phyloP scores from a whole-genome alignment of 1,140 invertebrate species.

The Caenorhabditis remanei region DNA sequence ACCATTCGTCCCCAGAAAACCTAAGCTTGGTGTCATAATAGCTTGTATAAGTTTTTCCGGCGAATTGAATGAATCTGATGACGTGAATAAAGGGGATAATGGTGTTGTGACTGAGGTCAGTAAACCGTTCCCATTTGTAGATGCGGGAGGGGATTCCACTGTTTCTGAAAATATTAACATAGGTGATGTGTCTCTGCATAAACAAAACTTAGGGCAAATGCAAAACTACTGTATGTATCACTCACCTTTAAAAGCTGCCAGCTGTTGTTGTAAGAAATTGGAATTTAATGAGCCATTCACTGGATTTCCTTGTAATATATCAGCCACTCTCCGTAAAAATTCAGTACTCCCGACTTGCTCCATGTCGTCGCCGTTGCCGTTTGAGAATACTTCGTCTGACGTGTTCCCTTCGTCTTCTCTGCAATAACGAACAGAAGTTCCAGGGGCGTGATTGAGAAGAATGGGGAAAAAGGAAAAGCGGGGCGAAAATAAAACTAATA shows the following conservation, averaged over 20 bases:
- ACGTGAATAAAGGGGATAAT: conserved; percentile 29
- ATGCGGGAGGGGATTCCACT: neutral
- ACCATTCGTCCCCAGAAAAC: conserved; percentile 7
- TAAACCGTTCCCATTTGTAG: conserved; percentile 34
- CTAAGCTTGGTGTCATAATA: conserved; percentile 18
- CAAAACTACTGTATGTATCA: neutral
- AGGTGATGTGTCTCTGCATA: neutral
- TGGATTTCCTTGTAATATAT: conserved; percentile 21
- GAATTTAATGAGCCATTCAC: neutral
- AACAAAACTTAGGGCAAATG: neutral
- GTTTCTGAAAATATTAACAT: conserved; percentile 4
- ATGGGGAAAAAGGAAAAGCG: neutral
- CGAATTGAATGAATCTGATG: neutral
- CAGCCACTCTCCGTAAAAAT: conserved; percentile 9
- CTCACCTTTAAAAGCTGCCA: conserved; percentile 1
- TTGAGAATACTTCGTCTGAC: conserved; percentile 31
- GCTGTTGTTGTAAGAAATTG: conserved; percentile 6
- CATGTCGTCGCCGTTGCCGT: conserved; percentile 40
- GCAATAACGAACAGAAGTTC: conserved; percentile 54
- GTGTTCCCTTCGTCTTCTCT: conserved; percentile 42
- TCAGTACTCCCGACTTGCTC: conserved; percentile 29
- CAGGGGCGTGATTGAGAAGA: neutral
- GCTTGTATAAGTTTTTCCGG: conserved; percentile 36
- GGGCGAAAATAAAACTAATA: conserved; percentile 53
- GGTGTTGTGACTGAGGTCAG: neutral